Conservation (phyloP, 2,113 vertebrate species). For the Pungitius pungitius region DNA sequence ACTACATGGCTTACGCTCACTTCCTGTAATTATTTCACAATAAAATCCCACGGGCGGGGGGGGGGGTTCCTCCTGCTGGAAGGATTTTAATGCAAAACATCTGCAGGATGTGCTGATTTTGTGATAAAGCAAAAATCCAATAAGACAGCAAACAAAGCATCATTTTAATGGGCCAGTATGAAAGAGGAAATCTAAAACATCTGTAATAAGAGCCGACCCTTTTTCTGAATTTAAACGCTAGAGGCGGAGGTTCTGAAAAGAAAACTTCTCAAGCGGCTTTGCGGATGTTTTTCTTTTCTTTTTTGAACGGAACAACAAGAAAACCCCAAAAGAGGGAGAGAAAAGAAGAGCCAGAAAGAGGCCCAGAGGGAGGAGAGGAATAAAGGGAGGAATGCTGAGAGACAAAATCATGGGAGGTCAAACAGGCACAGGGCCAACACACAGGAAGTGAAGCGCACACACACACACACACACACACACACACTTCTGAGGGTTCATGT, state of each 20-base stretch:
- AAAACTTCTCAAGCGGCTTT: background rate
- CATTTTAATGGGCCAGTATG: background rate
- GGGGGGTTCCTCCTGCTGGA: background rate
- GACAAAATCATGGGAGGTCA: slow-evolving; percentile 40
- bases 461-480: slow-evolving; percentile 20
- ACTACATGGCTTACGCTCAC: background rate
- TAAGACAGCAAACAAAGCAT: background rate
- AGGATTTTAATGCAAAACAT: slow-evolving; percentile 36
- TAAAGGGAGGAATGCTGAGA: slow-evolving; percentile 9
- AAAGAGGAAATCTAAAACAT: background rate
- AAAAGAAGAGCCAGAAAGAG: background rate
- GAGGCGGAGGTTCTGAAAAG: background rate
- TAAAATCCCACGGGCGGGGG: slow-evolving; percentile 5
- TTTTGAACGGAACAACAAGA: background rate
- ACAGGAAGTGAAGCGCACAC: slow-evolving; percentile 51
- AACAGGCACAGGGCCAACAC: slow-evolving; percentile 31
- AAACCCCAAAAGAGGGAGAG: background rate
- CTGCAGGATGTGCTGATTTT: slow-evolving; percentile 37
- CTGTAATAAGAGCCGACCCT: background rate
- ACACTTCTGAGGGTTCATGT: slow-evolving; percentile 18
- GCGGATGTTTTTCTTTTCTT: background rate
- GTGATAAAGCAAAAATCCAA: background rate
- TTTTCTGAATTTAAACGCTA: background rate
- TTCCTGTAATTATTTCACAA: slow-evolving; percentile 18
- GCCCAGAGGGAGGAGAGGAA: slow-evolving; percentile 7